phyloP scores from a whole-genome alignment of 1,140 invertebrate genomes.

The Xylocopa sonorina region DNA sequence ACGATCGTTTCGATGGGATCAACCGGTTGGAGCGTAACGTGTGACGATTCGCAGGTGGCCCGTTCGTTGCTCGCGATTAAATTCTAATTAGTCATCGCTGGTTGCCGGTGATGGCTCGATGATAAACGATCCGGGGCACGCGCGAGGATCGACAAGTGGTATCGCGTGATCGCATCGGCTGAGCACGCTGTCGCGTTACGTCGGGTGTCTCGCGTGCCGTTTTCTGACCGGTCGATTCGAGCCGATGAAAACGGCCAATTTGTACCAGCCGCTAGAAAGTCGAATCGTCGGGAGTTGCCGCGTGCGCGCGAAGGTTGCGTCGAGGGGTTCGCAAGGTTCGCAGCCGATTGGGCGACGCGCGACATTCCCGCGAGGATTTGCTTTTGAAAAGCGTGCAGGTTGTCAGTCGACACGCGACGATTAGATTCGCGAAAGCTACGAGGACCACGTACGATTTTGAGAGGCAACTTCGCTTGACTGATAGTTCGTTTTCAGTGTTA shows the following conservation, averaged over 20 bases:
- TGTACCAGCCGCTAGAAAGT: slow-evolving; percentile 25
- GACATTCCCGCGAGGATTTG: no score
- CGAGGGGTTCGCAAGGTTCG: no score
- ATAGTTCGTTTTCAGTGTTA: no score
- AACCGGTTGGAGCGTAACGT: neutral
- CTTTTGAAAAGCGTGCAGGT: no score
- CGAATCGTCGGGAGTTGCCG: no score
- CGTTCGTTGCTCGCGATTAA: slow-evolving; percentile 1
- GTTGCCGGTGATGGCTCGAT: neutral
- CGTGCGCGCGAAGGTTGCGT: neutral
- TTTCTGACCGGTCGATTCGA: neutral
- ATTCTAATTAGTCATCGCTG: neutral
- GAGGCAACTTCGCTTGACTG: no score
- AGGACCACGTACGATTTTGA: no score
- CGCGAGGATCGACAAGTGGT: neutral
- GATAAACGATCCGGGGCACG: neutral
- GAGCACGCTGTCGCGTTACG: neutral
- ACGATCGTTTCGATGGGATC: neutral
- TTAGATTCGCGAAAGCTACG: no score
- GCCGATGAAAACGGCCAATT: slow-evolving; percentile 4
- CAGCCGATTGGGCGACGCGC: no score
- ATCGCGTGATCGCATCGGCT: neutral
- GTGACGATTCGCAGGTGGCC: neutral
- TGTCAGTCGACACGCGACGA: no score
- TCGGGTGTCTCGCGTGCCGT: neutral